A percentile compares a stretch with the other conserved stretches of the same genome.
Evolutionary conservation across 2,888 invertebrate species (phyloP).

Genomic region (Strigamia transsilvanica): DNA sequence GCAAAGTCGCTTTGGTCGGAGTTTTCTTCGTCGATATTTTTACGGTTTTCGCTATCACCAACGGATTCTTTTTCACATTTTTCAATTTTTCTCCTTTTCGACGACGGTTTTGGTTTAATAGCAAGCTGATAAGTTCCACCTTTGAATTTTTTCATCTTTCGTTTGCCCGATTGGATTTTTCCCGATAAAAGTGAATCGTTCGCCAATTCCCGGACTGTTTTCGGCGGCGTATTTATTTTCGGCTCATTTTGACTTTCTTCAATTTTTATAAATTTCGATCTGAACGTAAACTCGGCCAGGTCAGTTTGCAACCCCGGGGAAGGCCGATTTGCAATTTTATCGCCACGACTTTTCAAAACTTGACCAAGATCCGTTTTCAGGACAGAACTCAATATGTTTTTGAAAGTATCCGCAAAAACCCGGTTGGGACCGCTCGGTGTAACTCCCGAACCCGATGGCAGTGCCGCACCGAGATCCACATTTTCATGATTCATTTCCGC

Average conservation of each 20-base stretch:
- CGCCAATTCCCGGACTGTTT: background rate
- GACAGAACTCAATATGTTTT: slow-evolving; percentile 43
- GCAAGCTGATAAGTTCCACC: slow-evolving; percentile 39
- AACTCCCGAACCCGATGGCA: background rate
- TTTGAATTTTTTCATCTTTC: slow-evolving; percentile 46
- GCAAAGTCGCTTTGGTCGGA: background rate
- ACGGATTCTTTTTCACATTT: background rate
- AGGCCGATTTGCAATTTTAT: background rate
- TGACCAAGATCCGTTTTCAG: slow-evolving; percentile 47
- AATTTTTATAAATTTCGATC: background rate
- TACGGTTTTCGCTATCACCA: background rate
- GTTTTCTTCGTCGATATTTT: background rate
- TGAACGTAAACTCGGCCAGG: background rate
- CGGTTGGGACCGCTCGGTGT: background rate
- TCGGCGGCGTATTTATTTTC: background rate
- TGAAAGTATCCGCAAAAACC: background rate
- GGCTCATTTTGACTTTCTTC: background rate
- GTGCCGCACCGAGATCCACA: background rate
- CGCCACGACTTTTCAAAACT: slow-evolving; percentile 30
- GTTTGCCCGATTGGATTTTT: background rate
- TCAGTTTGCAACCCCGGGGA: background rate
- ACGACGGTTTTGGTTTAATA: background rate
- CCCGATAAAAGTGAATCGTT: background rate
- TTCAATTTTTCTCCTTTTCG: background rate
- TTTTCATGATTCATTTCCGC: background rate